Evolutionary conservation across 2,113 vertebrate species (phyloP).

Genomic region (Crotophaga sulcirostris): DNA sequence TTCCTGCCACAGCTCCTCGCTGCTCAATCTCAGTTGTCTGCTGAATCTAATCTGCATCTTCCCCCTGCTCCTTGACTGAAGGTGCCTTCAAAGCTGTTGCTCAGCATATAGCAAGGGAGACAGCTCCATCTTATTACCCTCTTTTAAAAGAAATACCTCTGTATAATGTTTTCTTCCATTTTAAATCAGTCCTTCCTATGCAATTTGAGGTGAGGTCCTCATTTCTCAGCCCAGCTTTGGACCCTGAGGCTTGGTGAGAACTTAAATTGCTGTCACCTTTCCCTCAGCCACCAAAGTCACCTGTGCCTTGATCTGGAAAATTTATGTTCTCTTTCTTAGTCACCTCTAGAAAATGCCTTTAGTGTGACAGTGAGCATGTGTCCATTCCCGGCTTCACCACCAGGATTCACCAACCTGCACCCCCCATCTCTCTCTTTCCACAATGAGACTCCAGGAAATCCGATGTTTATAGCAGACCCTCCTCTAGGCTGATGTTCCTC

Average conservation of each 20-base stretch:
- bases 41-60: not conserved
- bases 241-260: not conserved
- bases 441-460: not conserved
- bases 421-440: not conserved
- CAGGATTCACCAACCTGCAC: not conserved
- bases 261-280: not conserved
- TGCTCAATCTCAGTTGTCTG: constrained; percentile 32
- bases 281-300: not conserved
- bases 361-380: fast-evolving
- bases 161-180: not conserved
- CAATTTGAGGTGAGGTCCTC: not conserved
- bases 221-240: not conserved
- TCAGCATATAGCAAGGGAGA: not conserved
- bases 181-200: not conserved
- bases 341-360: not conserved
- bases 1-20: constrained; percentile 9
- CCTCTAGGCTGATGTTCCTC: not conserved
- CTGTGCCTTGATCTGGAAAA: not conserved
- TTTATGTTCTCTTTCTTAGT: not conserved
- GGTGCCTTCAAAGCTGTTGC: not conserved
- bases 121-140: not conserved
- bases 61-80: not conserved
- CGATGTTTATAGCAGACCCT: not conserved
- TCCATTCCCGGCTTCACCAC: not conserved
- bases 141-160: not conserved